Evolutionary conservation across 1,140 invertebrate genomes (phyloP).

Genomic region (Drosophila tropicalis): DNA sequence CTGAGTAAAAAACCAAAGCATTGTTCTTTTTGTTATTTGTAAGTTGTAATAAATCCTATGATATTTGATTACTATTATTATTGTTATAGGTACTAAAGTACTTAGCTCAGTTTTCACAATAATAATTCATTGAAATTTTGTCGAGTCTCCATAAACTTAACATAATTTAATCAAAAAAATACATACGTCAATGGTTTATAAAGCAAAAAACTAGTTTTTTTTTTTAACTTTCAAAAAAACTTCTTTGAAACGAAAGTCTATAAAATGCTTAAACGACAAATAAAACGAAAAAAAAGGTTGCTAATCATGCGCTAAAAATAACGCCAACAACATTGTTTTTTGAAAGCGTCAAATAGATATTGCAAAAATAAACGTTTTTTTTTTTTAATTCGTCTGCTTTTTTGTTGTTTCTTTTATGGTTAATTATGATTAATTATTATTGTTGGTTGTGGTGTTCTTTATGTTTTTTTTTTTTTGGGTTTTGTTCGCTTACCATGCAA

Average conservation of each 20-base stretch:
- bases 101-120: no score
- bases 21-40: no score
- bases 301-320: slow-evolving; percentile 79
- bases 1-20: no score
- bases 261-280: slow-evolving; percentile 50
- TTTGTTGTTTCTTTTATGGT: slow-evolving; percentile 37
- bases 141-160: neutral
- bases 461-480: neutral
- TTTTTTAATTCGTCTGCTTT: slow-evolving; percentile 25
- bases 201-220: slow-evolving; percentile 50
- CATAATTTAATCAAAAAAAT: neutral
- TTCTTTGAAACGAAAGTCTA: slow-evolving; percentile 60
- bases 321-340: slow-evolving; percentile 60
- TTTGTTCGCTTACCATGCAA: slow-evolving; percentile 90
- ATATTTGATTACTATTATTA: no score
- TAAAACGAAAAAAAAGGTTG: slow-evolving; percentile 42
- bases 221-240: slow-evolving; percentile 38
- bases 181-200: slow-evolving; percentile 40
- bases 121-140: neutral
- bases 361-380: slow-evolving; percentile 45
- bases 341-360: slow-evolving; percentile 44
- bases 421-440: slow-evolving; percentile 82
- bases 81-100: no score
- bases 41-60: no score
- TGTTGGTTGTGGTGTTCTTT: slow-evolving; percentile 27